These are phyloP conservation scores for Sarcophaga bullata DNA, from an alignment of 1,140 invertebrate genomes.

Conservation along the genomic window DNA sequence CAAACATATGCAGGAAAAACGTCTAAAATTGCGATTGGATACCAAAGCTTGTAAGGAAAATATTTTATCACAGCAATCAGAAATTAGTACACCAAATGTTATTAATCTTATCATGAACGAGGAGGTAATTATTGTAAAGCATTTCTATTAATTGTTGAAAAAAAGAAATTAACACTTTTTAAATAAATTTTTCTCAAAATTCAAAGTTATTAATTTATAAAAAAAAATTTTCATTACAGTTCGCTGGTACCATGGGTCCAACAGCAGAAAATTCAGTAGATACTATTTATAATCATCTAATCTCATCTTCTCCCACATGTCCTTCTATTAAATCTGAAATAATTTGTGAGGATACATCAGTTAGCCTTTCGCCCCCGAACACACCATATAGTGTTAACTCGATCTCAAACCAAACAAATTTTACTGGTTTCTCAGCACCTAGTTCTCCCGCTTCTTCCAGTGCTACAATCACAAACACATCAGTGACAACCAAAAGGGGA, in stretches of 20 bases:
- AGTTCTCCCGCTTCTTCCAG: conserved; percentile 54
- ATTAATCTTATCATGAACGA: conserved; percentile 26
- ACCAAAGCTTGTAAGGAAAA: neutral
- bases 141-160: conserved; percentile 6
- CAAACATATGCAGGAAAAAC: conserved; percentile 39
- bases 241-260: neutral
- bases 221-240: neutral
- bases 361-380: conserved; percentile 52
- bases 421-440: conserved; percentile 50
- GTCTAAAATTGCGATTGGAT: conserved; percentile 19
- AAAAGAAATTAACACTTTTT: neutral
- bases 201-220: neutral
- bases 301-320: neutral
- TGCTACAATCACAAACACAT: conserved; percentile 46
- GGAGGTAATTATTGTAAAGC: neutral
- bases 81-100: conserved; percentile 16
- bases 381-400: conserved; percentile 55
- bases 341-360: neutral
- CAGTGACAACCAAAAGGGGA: conserved; percentile 48
- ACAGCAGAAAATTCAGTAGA: neutral
- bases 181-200: too few relatives aligned
- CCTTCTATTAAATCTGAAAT: neutral
- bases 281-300: neutral
- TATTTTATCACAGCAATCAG: neutral
- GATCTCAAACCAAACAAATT: conserved; percentile 51